Percentiles rank a stretch among this genome's conserved stretches.
Evolutionary conservation across 2,888 invertebrate species (phyloP).

Genomic region (Rhagonycha lutea): DNA sequence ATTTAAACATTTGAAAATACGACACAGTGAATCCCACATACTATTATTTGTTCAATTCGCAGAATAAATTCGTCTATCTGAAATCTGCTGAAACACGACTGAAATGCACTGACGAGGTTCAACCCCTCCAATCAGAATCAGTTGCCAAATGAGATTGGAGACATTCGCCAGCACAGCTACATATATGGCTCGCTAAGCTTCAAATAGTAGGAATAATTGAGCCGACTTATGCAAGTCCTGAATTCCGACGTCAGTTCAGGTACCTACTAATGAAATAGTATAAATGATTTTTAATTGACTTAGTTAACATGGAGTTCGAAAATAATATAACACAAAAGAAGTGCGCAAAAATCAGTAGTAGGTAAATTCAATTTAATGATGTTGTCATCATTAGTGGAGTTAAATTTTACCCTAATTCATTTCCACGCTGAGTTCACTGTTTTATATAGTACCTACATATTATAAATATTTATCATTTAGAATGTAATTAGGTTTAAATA

Average conservation of each 20-base stretch:
- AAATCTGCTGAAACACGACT: constrained; percentile 40
- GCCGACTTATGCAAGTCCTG: constrained; percentile 29
- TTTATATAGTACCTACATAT: no score
- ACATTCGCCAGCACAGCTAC: constrained; percentile 42
- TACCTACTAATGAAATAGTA: neutral
- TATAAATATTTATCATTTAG: neutral
- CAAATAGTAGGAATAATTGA: constrained; percentile 34
- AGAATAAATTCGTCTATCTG: constrained; percentile 34
- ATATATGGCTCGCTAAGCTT: constrained; percentile 32
- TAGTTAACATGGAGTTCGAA: neutral
- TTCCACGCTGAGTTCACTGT: no score
- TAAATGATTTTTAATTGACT: neutral
- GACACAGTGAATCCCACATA: constrained; percentile 8
- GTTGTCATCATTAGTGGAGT: neutral
- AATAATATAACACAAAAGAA: neutral
- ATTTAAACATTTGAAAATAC: neutral
- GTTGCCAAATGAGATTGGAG: constrained; percentile 45
- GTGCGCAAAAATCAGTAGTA: neutral
- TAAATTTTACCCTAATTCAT: neutral
- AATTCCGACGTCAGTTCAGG: constrained; percentile 7
- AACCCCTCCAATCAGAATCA: constrained; percentile 41
- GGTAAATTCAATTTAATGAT: neutral
- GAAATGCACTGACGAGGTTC: constrained; percentile 39
- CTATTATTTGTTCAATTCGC: constrained; percentile 9
- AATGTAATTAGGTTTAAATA: neutral